Evolutionary conservation across 2,888 invertebrate species (phyloP), one percentile per base, ranked within the genome.

Genomic region (Sinodicranocentrus sp.): DNA sequence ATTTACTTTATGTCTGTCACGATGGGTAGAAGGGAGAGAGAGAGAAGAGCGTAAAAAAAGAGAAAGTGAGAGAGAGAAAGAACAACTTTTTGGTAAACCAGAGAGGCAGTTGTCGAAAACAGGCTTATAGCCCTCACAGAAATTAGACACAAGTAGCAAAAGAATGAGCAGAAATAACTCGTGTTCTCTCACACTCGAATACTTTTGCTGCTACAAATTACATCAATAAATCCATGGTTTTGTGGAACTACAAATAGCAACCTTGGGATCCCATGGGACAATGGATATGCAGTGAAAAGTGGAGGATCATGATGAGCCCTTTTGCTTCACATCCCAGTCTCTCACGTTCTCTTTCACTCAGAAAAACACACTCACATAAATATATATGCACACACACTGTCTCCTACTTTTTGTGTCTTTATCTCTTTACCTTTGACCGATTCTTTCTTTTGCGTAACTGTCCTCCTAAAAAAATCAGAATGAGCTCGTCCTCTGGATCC

Each of bases 141-240:
- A 48, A 17, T 48, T 19, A 57, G n/a, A n/a, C 57, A n/a, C 23
- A 3, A 25, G 61, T 13, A 67, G 43, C 39, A 21, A 43, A n/a
- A 43, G 43, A 77, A 77, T 77, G 70, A 70, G 44, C 59, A 48
- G 70, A 78, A 78, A 70, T 59, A 68, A 61, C 23, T 57, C 17
- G 44, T 70, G 61, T 61, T 78, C 25, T 26, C 57, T 33, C 70
- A 65, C 76, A 61, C 70, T 78, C 61, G 48, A 78, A 70, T 61
- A 61, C 21, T 25, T 61, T 68, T 25, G 23, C 70, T 78, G 70
- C 44, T 59, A 76, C 75, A 82, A 82, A 82, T 82, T 70, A 61
- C 82, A 76, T 71, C 82, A 76, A 82, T 82, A 82, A 82, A 75
- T 76, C 75, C 57, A 67, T 23, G 59, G 67, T 68, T 65, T 73